Base-by-base conservation (phyloP, 2,797 vertebrate species). In the Loriculus beryllinus region DNA sequence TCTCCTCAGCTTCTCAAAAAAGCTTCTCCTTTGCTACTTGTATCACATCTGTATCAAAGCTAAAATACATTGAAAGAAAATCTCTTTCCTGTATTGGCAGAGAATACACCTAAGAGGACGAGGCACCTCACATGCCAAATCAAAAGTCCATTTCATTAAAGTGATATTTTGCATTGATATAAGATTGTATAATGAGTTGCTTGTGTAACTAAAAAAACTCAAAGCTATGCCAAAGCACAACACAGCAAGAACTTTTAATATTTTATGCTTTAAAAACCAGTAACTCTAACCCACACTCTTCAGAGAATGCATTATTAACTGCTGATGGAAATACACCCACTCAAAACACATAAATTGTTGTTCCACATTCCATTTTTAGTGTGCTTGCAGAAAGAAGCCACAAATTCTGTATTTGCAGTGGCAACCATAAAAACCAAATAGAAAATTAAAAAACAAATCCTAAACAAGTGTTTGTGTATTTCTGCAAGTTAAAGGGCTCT, bases 251-350 rank as follows among this genome's bases (percentile, higher is more conserved):
- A 48, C 51, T 79, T 28, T 69, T n/a, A 71, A 45, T 80, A 77
- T 63, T 92, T 91, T 39, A 85, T 80, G 68, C 21, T 69, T 23
- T 72, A 45, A 85, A 71, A 82, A 69, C 72, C 74, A 85, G 9
- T 91, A 87, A 76, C 52, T 65, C 35, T 92, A 93, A 86, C 14
- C 80, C 76, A 87, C 45, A 75, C 56, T 94, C 91, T 88, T 79
- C 37, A 84, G 63, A 86, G 88, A 80, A 60, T 23, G 47, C 48
- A 87, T 89, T 85, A 93, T 82, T 88, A 93, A 81, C 40, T 93
- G 57, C 4, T 74, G 48, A 74, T 80, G 68, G 48, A 92, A 89
- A 80, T 70, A 67, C 23, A 84, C 40, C 94, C 15, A 88, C 82
- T 90, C 67, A 68, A 29, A 65, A 54, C 40, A 92, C 78, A 40